Conservation (phyloP, 1,140 invertebrate genomes). For the Prorops nasuta region DNA sequence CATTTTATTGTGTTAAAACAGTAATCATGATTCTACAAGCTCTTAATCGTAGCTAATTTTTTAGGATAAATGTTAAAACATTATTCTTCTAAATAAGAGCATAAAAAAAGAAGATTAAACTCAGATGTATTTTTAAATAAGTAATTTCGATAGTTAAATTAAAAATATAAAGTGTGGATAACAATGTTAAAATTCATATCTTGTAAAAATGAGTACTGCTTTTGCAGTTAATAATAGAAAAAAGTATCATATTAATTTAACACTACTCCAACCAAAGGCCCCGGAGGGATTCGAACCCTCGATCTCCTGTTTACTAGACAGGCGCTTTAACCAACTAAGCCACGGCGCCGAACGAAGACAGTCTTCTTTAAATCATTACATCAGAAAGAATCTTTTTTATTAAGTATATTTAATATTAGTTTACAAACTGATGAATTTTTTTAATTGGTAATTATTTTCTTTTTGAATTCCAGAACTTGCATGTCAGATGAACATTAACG, state of each 20-base stretch:
- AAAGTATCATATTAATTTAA: neutral
- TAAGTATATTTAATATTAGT: neutral
- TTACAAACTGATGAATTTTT: neutral
- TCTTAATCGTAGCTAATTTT: too few relatives aligned
- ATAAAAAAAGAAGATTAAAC: too few relatives aligned
- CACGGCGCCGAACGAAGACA: constrained; percentile 51
- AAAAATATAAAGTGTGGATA: too few relatives aligned
- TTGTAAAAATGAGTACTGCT: neutral
- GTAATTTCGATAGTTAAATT: too few relatives aligned
- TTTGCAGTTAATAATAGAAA: neutral
- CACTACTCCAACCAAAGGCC: constrained; percentile 19
- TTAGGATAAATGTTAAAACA: too few relatives aligned
- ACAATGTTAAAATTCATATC: neutral
- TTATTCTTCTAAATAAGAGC: too few relatives aligned
- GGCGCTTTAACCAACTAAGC: constrained; percentile 63
- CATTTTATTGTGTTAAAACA: too few relatives aligned
- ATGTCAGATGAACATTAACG: neutral
- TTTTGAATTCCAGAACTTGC: neutral
- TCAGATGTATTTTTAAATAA: too few relatives aligned
- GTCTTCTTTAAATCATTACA: too few relatives aligned
- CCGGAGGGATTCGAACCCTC: constrained; percentile 48
- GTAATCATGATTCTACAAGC: too few relatives aligned
- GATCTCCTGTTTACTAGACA: constrained; percentile 63
- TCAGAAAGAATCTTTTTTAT: neutral
- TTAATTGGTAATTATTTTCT: neutral